phyloP scores from a whole-genome alignment of 2,113 vertebrate species.

The Melanerpes formicivorus region DNA sequence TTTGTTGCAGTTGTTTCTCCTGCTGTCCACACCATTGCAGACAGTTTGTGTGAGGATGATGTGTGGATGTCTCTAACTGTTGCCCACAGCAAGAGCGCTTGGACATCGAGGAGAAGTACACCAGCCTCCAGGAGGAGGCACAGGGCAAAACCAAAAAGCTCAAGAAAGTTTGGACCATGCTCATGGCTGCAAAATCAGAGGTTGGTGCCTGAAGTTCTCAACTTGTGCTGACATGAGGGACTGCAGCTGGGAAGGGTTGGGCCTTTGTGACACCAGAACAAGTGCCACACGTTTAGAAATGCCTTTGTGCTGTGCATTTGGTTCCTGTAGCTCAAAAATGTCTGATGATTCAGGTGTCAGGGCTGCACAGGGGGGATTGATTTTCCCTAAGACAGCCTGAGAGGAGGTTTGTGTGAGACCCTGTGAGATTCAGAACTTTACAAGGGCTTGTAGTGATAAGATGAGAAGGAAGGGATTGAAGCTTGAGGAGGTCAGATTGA shows the following conservation, averaged over 20 bases:
- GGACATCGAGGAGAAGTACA: slow-evolving; percentile 99
- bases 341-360: background rate
- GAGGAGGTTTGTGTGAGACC: background rate
- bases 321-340: background rate
- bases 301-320: background rate
- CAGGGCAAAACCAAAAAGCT: slow-evolving; percentile 98
- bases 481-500: too few species aligned
- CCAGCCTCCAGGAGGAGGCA: slow-evolving; percentile 96
- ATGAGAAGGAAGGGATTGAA: too few species aligned
- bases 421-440: background rate
- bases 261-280: background rate
- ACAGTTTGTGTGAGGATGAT: background rate
- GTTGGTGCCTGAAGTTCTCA: slow-evolving; percentile 68
- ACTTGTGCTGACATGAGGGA: background rate
- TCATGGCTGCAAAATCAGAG: slow-evolving; percentile 99
- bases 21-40: background rate
- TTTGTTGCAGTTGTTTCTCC: background rate
- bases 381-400: background rate
- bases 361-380: background rate
- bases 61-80: background rate
- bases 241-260: background rate
- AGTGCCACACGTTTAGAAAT: accelerated
- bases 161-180: slow-evolving; percentile 99
- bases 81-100: slow-evolving; percentile 93
- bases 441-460: background rate